Conservation (phyloP, 92 coral and sea anemone species). For the Blastomussa wellsi region DNA sequence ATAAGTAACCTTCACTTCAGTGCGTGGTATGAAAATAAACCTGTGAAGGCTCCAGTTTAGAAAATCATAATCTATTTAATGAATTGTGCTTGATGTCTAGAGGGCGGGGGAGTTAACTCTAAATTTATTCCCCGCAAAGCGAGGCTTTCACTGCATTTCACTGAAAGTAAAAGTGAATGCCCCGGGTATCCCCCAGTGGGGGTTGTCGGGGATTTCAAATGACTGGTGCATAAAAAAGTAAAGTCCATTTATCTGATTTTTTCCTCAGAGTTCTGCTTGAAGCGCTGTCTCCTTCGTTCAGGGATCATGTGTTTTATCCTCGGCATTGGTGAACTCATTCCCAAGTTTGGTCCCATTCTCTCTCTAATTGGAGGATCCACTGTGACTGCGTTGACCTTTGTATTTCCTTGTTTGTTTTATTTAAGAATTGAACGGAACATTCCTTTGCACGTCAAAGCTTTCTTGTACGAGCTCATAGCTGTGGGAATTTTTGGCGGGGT, state of each 20-base stretch:
- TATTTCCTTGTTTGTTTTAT: constrained; percentile 91
- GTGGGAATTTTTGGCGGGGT: constrained; percentile 83
- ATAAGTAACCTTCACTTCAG: too few relatives aligned
- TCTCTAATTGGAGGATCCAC: constrained; percentile 93
- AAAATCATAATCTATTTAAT: too few relatives aligned
- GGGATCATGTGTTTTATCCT: constrained; percentile 75
- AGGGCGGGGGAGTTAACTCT: too few relatives aligned
- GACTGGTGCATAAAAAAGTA: too few relatives aligned
- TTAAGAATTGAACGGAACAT: constrained; percentile 59
- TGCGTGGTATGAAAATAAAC: too few relatives aligned
- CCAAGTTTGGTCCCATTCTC: constrained; percentile 94
- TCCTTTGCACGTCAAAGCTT: constrained; percentile 75
- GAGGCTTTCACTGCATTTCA: too few relatives aligned
- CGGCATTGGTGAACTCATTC: constrained; percentile 84
- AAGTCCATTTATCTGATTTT: background rate
- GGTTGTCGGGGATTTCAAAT: too few relatives aligned
- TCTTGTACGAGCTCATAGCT: constrained; percentile 72
- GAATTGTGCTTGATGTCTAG: too few relatives aligned
- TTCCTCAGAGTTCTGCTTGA: constrained; percentile 54
- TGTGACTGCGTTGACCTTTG: constrained; percentile 79
- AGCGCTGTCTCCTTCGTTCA: constrained; percentile 86
- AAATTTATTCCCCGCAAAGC: too few relatives aligned
- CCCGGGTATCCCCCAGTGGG: too few relatives aligned
- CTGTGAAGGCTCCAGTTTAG: too few relatives aligned
- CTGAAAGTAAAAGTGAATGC: too few relatives aligned